phyloP scores from a whole-genome alignment of 2,113 vertebrate species.

The Tetrao urogallus region DNA sequence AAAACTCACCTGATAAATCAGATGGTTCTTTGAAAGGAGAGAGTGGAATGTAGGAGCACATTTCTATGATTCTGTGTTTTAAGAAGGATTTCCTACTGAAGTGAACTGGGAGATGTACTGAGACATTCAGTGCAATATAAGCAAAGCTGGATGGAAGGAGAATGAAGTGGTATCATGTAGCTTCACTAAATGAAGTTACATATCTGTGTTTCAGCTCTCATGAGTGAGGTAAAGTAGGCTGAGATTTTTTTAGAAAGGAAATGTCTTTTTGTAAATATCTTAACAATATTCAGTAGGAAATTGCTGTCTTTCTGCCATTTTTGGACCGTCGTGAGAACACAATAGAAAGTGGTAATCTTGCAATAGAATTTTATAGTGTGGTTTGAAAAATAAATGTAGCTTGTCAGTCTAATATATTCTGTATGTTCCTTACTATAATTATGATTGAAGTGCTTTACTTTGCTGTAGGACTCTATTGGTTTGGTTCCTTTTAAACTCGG shows the following conservation, averaged over 20 bases:
- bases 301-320: not conserved
- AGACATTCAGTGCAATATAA: conserved; percentile 1
- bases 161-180: not conserved
- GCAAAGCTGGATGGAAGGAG: not conserved
- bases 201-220: not conserved
- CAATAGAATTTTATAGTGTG: conserved; percentile 2
- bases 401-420: conserved; percentile 36
- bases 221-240: not conserved
- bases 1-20: conserved; percentile 34
- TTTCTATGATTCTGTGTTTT: not conserved
- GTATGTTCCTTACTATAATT: conserved; percentile 14
- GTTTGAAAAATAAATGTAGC: conserved; percentile 43
- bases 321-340: not conserved
- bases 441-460: conserved; percentile 26
- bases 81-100: not conserved
- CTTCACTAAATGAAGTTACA: not conserved
- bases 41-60: not conserved
- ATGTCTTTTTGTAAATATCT: not conserved
- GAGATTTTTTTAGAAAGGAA: conserved; percentile 25
- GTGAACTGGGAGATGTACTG: conserved; percentile 2
- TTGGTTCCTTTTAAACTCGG: conserved; percentile 43
- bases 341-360: conserved; percentile 26
- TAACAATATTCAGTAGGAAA: conserved; percentile 30
- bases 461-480: conserved; percentile 9
- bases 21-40: not conserved